Base-by-base conservation (phyloP, 2,113 vertebrate species). In the Scytalopus superciliaris region DNA sequence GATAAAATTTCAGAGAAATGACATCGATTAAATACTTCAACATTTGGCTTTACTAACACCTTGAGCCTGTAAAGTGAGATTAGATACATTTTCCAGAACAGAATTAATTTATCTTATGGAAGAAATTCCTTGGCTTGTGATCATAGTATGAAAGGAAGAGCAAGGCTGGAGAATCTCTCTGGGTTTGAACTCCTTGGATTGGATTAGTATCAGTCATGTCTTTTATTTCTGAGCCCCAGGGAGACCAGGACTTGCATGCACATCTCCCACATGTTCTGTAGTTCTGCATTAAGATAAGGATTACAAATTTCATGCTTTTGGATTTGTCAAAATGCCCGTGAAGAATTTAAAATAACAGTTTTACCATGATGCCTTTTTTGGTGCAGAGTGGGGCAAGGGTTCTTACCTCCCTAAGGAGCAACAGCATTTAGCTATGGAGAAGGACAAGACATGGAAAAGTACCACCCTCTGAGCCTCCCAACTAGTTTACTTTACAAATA, bases 31-130 rank as follows among this genome's bases (percentile, higher is more conserved):
- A 94, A 62, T 50, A 59, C 50, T 83, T 87, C 49, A 90, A 13
- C 73, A 93, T 8, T 78, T 75, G 35, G 35, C 47, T 86, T 90
- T 86, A 90, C 76, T 84, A 92, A 77, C 64, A 93, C 79, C 83
- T 90, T 78, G 21, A 70, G 75, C 27, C 52, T 88, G 21, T 31
- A 92, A 93, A 86, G 30, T 66, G 16, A 89, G 68, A 84, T 74
- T 77, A 95, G 37, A 70, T 74, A 35, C 25, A 57, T 83, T 88
- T 84, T 92, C 40, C 31, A 77, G 64, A 94, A 69, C 12, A 88
- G 13, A 92, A 86, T 73, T 93, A 49, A 73, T 62, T 90, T 49
- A 21, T 60, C 52, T 52, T 69, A 76, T 74, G 59, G 83, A 84
- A 78, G 18, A 88, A 57, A 67, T 67, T 83, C 39, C 27, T 69